Percentiles rank a stretch among this genome's conserved stretches.
Evolutionary conservation across 2,113 vertebrate genomes (phyloP).

Genomic region (Clarias gariepinus): DNA sequence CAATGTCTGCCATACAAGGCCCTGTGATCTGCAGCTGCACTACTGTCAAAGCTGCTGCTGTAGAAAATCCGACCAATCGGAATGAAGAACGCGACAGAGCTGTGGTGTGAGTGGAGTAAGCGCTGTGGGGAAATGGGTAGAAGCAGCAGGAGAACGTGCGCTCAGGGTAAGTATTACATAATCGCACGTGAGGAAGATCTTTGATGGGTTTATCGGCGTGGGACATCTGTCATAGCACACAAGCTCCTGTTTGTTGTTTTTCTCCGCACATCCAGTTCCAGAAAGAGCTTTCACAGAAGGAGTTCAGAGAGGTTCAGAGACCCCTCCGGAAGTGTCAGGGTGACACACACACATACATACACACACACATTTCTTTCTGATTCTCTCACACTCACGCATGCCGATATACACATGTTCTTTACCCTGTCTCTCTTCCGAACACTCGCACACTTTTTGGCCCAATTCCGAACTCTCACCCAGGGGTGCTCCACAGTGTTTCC

Average conservation of each 20-base stretch:
- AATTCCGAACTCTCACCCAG: constrained; percentile 54
- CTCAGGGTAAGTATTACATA: constrained; percentile 51
- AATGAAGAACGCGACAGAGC: not conserved
- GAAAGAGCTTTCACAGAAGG: constrained; percentile 65
- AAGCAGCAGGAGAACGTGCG: constrained; percentile 41
- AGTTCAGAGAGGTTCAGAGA: constrained; percentile 66
- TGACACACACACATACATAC: constrained; percentile 40
- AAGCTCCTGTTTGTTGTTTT: constrained; percentile 72
- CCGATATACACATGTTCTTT: not conserved
- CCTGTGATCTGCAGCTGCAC: not conserved
- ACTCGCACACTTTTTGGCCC: constrained; percentile 55
- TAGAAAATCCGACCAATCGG: not conserved
- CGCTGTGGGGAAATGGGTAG: not conserved
- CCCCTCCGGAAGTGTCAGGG: constrained; percentile 23
- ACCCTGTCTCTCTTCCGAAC: constrained; percentile 48
- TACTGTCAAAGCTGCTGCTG: not conserved
- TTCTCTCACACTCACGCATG: constrained; percentile 45
- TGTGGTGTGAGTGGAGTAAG: not conserved
- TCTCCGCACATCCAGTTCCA: constrained; percentile 65
- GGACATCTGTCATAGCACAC: constrained; percentile 73
- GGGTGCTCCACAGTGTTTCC: constrained; percentile 43
- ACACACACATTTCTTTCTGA: constrained; percentile 57
- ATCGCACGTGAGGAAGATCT: constrained; percentile 49
- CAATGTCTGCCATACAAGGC: not conserved
- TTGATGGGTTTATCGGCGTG: constrained; percentile 66